Base-by-base conservation (phyloP, 2,888 invertebrate species). In the Campoplex capitator region DNA sequence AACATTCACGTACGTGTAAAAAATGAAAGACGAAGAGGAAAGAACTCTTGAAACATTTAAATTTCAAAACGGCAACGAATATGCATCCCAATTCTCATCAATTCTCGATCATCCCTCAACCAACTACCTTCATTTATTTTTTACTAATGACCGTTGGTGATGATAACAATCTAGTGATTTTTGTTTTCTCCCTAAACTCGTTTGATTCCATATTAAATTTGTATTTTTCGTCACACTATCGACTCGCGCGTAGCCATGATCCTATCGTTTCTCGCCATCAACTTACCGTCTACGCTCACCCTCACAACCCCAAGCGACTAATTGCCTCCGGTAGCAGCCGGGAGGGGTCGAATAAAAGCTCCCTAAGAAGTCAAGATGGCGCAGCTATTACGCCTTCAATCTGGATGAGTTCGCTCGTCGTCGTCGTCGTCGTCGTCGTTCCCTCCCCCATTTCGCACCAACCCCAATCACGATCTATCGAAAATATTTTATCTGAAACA, bases 311-410 rank as follows among this genome's bases (percentile, higher is more conserved):
- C 83, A 35, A 68, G 86, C 90, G 90, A 91, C 92, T 94, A 94
- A 94, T 94, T 93, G 93, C 92, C 92, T 91, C 91, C 90, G 83
- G 84, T 76, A 80, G 82, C 70, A 79, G 48, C 32, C 9, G 45
- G 70, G 92, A 92, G 91, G 91, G 91, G 51, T 35, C 45, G 70
- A 77, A 56, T 54, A 56, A 56, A 56, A 75, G 67, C 65, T 86
- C 74, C n/a, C 65, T 81, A 84, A 86, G 88, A 86, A 81, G 70
- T 91, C 92, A 94, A 94, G 93, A 94, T 94, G 94, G 94, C 93
- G 92, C 91, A 90, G 92, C 93, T 93, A 94, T 93, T 93, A 93
- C 93, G 91, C 91, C 93, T 92, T 92, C 93, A 94, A 92, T 94
- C 93, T 93, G 91, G 90, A 85, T 88, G 75, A 48, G 70, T 75